Percentiles rank a stretch among this genome's conserved stretches.
These are phyloP conservation scores for Motacilla tschutschensis DNA, from an alignment of 2,113 vertebrate genomes.

Conservation along the genomic window DNA sequence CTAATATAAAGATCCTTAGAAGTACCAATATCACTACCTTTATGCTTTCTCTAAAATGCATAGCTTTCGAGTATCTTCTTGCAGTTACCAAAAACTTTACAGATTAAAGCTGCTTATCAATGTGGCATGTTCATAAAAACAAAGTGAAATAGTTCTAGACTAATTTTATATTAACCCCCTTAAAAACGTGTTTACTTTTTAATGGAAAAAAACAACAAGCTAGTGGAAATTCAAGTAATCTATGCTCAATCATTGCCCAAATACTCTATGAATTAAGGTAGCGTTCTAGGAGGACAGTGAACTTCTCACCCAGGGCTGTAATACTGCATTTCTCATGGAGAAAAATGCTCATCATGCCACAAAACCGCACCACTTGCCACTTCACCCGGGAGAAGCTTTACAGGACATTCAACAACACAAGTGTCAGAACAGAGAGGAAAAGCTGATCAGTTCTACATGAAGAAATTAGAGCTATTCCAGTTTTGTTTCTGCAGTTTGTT, in stretches of 20 bases:
- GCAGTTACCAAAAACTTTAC: slow-evolving; percentile 57
- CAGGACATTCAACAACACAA: neutral
- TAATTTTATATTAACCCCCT: slow-evolving; percentile 47
- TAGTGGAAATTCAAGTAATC: slow-evolving; percentile 62
- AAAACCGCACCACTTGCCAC: neutral
- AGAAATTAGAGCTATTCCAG: slow-evolving; percentile 26
- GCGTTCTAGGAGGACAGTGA: slow-evolving; percentile 33
- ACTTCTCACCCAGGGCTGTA: slow-evolving; percentile 33
- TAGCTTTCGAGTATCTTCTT: slow-evolving; percentile 64
- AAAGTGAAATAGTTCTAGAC: slow-evolving; percentile 41
- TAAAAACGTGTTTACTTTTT: slow-evolving; percentile 34
- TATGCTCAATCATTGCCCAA: slow-evolving; percentile 29
- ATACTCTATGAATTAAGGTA: slow-evolving; percentile 23
- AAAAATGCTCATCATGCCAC: slow-evolving; percentile 34
- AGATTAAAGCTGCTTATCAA: slow-evolving; percentile 63
- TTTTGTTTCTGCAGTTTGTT: slow-evolving; percentile 38
- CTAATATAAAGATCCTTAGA: slow-evolving; percentile 65
- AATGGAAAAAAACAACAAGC: slow-evolving; percentile 17
- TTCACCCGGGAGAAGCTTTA: slow-evolving; percentile 7
- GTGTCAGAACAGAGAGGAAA: neutral
- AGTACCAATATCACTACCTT: slow-evolving; percentile 60
- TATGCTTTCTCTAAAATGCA: slow-evolving; percentile 50
- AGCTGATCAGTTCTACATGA: neutral
- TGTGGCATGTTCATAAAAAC: slow-evolving; percentile 60
- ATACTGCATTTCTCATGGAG: slow-evolving; percentile 17